These are phyloP conservation scores for Phalera bucephala DNA, from an alignment of 2,888 invertebrate genomes.

Conservation along the genomic window DNA sequence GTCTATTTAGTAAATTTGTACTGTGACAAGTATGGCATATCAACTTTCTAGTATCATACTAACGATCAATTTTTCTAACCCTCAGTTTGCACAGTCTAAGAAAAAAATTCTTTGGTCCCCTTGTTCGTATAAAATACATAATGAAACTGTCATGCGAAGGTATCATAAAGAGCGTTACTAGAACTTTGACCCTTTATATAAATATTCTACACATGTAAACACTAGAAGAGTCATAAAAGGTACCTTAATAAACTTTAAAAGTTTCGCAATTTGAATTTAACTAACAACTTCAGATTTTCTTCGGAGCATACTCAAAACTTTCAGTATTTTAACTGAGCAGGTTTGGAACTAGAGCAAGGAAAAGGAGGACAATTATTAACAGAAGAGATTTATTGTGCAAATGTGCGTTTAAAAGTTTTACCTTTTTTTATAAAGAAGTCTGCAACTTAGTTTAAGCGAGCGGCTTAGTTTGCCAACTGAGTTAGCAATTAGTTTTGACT, in stretches of 20 bases:
- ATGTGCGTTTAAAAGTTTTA: constrained; percentile 33
- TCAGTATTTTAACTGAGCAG: constrained; percentile 64
- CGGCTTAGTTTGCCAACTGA: constrained; percentile 8
- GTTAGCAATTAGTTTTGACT: constrained; percentile 12
- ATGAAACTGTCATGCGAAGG: constrained; percentile 29
- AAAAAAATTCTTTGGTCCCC: constrained; percentile 21
- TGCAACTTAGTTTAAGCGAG: constrained; percentile 1
- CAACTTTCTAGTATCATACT: no score
- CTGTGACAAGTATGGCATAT: no score
- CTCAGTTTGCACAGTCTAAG: constrained; percentile 16
- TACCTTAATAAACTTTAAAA: constrained; percentile 73
- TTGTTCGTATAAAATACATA: constrained; percentile 32
- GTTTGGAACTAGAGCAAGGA: constrained; percentile 37
- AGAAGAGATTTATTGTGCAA: constrained; percentile 40
- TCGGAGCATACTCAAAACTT: constrained; percentile 63
- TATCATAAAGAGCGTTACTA: constrained; percentile 8
- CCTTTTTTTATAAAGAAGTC: constrained; percentile 11
- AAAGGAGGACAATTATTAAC: constrained; percentile 50
- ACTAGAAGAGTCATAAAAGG: constrained; percentile 63
- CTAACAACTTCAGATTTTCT: constrained; percentile 74
- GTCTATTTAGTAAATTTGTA: no score
- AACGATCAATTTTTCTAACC: no score
- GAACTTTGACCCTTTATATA: constrained; percentile 4
- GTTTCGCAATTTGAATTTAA: constrained; percentile 79
- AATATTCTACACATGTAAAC: constrained; percentile 47